Percentiles rank a stretch among this genome's conserved stretches.
Evolutionary conservation across 2,888 invertebrate genomes (phyloP).

Genomic region (Masnerella sp.): DNA sequence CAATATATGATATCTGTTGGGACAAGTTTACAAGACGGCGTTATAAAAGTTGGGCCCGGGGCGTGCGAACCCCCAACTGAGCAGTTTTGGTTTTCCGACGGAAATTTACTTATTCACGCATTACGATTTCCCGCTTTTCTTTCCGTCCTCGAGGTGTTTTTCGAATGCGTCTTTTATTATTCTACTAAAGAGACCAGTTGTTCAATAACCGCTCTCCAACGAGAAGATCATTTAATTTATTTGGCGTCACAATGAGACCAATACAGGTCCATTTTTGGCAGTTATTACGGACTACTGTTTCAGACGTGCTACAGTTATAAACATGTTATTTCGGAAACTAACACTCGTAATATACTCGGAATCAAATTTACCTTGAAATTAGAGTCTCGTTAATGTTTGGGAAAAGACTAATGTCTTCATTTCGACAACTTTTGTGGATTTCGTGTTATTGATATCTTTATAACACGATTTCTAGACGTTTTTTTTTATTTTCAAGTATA

Average conservation of each 20-base stretch:
- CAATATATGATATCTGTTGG: too few relatives aligned
- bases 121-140: slow-evolving; percentile 42
- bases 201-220: slow-evolving; percentile 32
- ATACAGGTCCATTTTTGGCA: background rate
- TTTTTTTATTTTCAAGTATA: too few relatives aligned
- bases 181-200: slow-evolving; percentile 33
- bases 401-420: too few relatives aligned
- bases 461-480: too few relatives aligned
- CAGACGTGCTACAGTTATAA: background rate
- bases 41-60: slow-evolving; percentile 30
- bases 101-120: slow-evolving; percentile 45
- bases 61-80: slow-evolving; percentile 36
- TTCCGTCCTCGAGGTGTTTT: slow-evolving; percentile 23
- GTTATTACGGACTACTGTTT: slow-evolving; percentile 18
- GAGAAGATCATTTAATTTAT: slow-evolving; percentile 35
- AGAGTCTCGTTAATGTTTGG: too few relatives aligned
- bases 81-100: slow-evolving; percentile 43
- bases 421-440: too few relatives aligned
- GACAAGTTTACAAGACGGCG: slow-evolving; percentile 21
- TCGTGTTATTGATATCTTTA: too few relatives aligned
- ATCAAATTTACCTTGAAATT: too few relatives aligned
- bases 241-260: slow-evolving; percentile 1
- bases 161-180: slow-evolving; percentile 35
- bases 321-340: background rate
- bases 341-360: too few relatives aligned